Percentiles rank a stretch among this genome's conserved stretches.
These are phyloP conservation scores for Nothoprocta perdicaria DNA, from an alignment of 2,113 vertebrate species.

Conservation along the genomic window DNA sequence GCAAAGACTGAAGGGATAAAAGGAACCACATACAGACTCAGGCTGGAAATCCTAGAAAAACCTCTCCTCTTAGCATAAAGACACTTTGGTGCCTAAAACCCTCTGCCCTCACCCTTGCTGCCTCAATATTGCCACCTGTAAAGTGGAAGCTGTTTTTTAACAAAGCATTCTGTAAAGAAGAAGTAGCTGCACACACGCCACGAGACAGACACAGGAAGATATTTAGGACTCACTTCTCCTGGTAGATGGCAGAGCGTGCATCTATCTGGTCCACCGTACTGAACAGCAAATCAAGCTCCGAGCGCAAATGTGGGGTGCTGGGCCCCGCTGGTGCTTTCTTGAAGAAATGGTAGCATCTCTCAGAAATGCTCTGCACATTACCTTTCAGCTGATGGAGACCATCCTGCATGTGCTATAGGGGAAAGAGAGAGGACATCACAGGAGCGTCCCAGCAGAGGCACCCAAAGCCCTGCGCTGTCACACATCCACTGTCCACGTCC, in stretches of 20 bases:
- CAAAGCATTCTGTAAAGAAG: neutral
- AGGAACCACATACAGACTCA: neutral
- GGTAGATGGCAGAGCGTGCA: slow-evolving; percentile 87
- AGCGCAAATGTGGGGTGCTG: slow-evolving; percentile 82
- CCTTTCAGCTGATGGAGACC: slow-evolving; percentile 80
- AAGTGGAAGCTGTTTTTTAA: neutral
- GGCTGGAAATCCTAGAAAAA: neutral
- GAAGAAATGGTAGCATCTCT: slow-evolving; percentile 87
- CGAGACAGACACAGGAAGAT: fast-evolving
- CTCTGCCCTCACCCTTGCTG: neutral
- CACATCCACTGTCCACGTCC: fast-evolving
- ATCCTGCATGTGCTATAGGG: slow-evolving; percentile 79
- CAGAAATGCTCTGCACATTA: slow-evolving; percentile 66
- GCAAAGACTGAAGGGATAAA: neutral
- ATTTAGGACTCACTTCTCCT: slow-evolving; percentile 86
- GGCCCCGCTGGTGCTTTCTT: slow-evolving; percentile 86
- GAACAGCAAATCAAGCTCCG: slow-evolving; percentile 88
- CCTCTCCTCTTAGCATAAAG: neutral
- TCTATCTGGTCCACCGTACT: slow-evolving; percentile 87
- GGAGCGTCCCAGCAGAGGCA: neutral
- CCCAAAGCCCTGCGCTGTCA: fast-evolving
- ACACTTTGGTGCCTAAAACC: neutral
- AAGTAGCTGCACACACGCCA: neutral
- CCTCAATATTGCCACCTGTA: neutral
- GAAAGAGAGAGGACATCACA: neutral